A percentile compares a stretch with the other conserved stretches of the same genome.
Evolutionary conservation across 2,113 vertebrate genomes (phyloP).

Genomic region (Colistium nudipinnis): DNA sequence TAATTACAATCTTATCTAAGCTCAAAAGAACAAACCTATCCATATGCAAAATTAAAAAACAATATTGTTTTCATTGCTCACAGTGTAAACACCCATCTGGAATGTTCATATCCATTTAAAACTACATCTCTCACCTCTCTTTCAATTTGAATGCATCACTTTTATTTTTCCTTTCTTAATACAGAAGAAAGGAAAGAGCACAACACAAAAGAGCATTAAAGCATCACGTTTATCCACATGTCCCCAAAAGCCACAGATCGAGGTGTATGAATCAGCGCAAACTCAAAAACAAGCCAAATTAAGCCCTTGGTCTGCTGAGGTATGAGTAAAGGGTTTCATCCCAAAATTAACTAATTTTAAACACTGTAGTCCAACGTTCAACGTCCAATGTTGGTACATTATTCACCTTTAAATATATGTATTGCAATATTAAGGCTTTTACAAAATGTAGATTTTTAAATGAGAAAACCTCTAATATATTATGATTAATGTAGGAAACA

Average conservation of each 20-base stretch:
- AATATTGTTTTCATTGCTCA: conserved; percentile 1
- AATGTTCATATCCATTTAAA: conserved; percentile 64
- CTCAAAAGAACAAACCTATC: conserved; percentile 30
- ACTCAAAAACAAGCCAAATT: conserved; percentile 9
- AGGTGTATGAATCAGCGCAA: neutral
- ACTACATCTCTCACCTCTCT: conserved; percentile 61
- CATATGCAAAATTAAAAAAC: neutral
- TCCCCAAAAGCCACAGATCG: conserved; percentile 11
- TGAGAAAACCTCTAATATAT: neutral
- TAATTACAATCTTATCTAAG: conserved; percentile 57
- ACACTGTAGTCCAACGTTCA: neutral
- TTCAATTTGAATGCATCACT: conserved; percentile 26
- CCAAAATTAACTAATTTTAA: conserved; percentile 14
- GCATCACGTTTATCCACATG: neutral
- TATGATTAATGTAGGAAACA: neutral
- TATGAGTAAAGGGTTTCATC: conserved; percentile 36
- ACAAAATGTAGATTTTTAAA: neutral
- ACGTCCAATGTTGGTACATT: too few species aligned
- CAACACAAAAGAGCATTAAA: conserved; percentile 55
- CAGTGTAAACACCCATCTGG: conserved; percentile 45
- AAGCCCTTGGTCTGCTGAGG: conserved; percentile 54
- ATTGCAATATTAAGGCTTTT: neutral
- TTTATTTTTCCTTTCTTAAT: conserved; percentile 21
- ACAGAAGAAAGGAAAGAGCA: too few species aligned
- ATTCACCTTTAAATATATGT: too few species aligned